Evolutionary conservation across 53 echinoderm and acorn worm genomes (phyloP).

Genomic region (Luidia sarsii): DNA sequence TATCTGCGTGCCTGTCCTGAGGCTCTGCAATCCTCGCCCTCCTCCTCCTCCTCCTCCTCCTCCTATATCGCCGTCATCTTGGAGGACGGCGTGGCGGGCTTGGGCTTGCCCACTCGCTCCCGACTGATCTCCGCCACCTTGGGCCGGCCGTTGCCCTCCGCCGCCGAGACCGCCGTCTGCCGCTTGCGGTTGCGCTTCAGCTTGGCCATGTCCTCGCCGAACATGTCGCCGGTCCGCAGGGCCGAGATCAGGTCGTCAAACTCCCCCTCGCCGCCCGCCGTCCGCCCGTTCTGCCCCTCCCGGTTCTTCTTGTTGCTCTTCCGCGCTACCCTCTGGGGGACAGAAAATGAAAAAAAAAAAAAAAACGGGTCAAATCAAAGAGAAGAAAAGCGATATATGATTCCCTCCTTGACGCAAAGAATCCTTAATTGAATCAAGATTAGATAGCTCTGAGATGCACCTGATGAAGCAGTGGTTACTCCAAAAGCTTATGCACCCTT

Average conservation of each 20-base stretch:
- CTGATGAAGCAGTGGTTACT: too few species aligned
- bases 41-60: too few species aligned
- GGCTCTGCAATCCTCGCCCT: too few species aligned
- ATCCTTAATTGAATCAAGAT: too few species aligned
- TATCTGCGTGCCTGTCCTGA: too few species aligned
- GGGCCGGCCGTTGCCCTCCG: slow-evolving; percentile 33
- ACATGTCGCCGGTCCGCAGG: slow-evolving; percentile 95
- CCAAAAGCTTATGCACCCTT: too few species aligned
- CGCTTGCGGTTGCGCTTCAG: slow-evolving; percentile 67
- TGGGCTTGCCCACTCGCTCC: slow-evolving; percentile 76
- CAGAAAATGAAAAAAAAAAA: too few species aligned
- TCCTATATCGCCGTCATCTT: slow-evolving; percentile 50
- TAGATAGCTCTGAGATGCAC: too few species aligned
- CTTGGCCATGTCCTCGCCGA: slow-evolving; percentile 94
- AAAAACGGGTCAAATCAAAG: too few species aligned
- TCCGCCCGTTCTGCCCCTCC: slow-evolving; percentile 66
- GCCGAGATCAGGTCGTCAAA: slow-evolving; percentile 99
- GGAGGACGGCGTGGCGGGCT: slow-evolving; percentile 51
- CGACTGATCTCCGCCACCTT: slow-evolving; percentile 54
- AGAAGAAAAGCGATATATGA: too few species aligned
- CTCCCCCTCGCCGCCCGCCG: slow-evolving; percentile 71
- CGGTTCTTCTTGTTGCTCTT: slow-evolving; percentile 29
- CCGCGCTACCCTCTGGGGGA: slow-evolving; percentile 69
- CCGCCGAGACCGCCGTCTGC: slow-evolving; percentile 30
- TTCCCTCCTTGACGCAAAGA: too few species aligned